Evolutionary conservation across 2,888 invertebrate genomes (phyloP), one percentile per base, ranked within the genome.

Genomic region (Epinotia demarniana): DNA sequence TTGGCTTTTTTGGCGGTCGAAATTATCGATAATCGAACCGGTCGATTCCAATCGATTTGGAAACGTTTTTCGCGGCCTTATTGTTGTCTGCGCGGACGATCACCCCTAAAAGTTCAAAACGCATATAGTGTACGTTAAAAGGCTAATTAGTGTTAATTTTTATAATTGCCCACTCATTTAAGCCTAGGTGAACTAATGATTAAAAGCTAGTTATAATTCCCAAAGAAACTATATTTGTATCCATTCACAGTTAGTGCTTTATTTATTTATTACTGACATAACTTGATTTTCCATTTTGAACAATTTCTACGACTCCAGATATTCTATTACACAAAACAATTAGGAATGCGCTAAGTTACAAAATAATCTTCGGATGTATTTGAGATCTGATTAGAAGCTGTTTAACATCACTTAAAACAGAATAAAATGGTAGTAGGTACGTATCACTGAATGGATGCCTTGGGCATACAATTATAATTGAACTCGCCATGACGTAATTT

Each of bases 1-100:
- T 88, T 85, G 85, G 81, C 85, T 91, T 93, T 92, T 93, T 90
- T 87, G 87, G 78, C 78, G 80, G 82, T 80, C 87, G 82, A 90
- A 93, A 93, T 93, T 92, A 89, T 86, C 86, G 89, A 91, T 91
- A 92, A 93, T 92, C 90, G 90, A 85, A 88, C 81, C 87, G 82
- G 83, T 90, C 90, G 91, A 90, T 88, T 82, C 85, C 87, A 89
- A 91, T 89, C 87, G 89, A 87, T 83, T 82, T 81, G 79, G 80
- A 82, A 81, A 81, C 81, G 58, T 75, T 62, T 75, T 58, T 78
- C 60, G 77, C 60, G 58, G 76, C 75, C 77, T 77, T 77, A 78
- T 77, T 77, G 74, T 71, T 68, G 27, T 77, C 69, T 74, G 64
- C 57, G 64, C 33, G 60, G 23, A 33, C 62, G 49, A 61, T 70